Base-by-base conservation (phyloP, 2,888 invertebrate species). In the Allophyes oxyacanthae region DNA sequence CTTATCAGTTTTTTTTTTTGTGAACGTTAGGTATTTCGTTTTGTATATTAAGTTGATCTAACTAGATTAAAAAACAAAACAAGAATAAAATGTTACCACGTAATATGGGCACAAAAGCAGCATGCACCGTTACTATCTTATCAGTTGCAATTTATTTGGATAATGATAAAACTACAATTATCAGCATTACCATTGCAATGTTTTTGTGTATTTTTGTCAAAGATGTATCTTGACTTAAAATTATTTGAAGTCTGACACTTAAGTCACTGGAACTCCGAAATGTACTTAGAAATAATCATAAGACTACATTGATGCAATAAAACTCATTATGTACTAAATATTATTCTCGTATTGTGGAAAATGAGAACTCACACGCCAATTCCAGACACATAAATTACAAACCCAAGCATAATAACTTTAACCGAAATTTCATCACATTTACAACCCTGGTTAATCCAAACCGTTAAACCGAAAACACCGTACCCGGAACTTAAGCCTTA, bases 401-500 rank as follows among this genome's bases (percentile, higher is more conserved):
- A 36, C 42, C 43, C 46, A 54, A 68, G 64, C 59, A 48, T 64
- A n/a, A n/a, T n/a, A 64, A 61, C 62, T 64, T 52, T 58, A 51
- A 73, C 59, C 54, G 58, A 69, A 69, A 69, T 59, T 68, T 72
- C 53, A 64, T 73, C 61, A 64, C 64, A 69, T 67, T 67, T 64
- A 67, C 55, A 56, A 54, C 64, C 59, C 72, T 56, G 50, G 63
- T 71, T 71, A 71, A 72, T 64, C 67, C 75, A 8, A 56, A 59
- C 56, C 75, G 61, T 73, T 59, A 75, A 75, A 75, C 61, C 43
- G 58, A 63, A 56, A 70, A 72, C 62, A 74, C 40, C 66, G 56
- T 46, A 75, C 67, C 75, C 67, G 75, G 67, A 73, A 73, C 72
- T 75, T 71, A 61, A 75, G 54, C 58, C 54, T 67, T 73, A 75